Conservation (phyloP, 2,888 invertebrate genomes). For the Thereva unica region DNA sequence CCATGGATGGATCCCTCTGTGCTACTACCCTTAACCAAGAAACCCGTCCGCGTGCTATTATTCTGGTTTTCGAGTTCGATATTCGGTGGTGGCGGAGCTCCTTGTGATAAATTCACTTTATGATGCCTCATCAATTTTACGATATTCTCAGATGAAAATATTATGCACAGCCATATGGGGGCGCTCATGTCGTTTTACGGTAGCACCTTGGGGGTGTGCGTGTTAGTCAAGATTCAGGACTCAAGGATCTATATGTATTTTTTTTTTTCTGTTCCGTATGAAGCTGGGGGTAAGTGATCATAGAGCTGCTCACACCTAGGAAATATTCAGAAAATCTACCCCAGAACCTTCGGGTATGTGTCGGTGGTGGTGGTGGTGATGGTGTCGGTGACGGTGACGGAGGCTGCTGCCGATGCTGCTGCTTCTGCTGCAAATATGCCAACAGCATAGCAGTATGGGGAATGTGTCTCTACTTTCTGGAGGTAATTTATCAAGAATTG, state of each 20-base stretch:
- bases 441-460: background rate
- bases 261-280: background rate
- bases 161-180: constrained; percentile 20
- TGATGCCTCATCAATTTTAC: constrained; percentile 29
- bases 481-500: constrained; percentile 44
- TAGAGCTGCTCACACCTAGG: background rate
- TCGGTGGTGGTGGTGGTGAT: too few species aligned
- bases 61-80: constrained; percentile 3
- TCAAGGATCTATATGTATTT: background rate
- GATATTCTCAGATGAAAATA: constrained; percentile 20
- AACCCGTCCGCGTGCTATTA: background rate
- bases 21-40: too few species aligned
- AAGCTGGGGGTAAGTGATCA: background rate
- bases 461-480: background rate
- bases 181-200: background rate
- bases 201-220: background rate
- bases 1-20: too few species aligned
- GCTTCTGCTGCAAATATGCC: too few species aligned
- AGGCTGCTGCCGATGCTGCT: too few species aligned
- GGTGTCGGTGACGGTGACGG: too few species aligned
- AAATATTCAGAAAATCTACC: background rate
- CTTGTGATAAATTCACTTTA: constrained; percentile 26
- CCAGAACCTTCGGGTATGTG: background rate
- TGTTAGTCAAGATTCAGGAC: too few species aligned
- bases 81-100: constrained; percentile 4